These are phyloP conservation scores for Lypha dubia DNA, from an alignment of 2,888 invertebrate species.

Conservation along the genomic window DNA sequence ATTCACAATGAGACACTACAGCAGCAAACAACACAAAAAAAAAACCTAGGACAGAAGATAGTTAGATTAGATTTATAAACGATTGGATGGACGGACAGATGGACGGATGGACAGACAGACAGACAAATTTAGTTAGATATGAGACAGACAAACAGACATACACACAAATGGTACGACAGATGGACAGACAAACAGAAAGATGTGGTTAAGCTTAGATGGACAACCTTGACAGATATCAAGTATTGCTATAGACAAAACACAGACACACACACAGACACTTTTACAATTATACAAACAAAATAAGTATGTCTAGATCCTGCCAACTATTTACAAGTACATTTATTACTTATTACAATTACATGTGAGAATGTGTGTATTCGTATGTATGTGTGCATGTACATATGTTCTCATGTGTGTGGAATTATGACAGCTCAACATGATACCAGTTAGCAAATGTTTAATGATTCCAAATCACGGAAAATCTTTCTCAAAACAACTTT, in stretches of 20 bases:
- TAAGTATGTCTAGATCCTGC: conserved; percentile 30
- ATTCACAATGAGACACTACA: conserved; percentile 38
- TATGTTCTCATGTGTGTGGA: conserved; percentile 41
- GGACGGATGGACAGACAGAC: conserved; percentile 9
- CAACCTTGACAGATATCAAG: conserved; percentile 71
- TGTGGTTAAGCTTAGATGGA: conserved; percentile 68
- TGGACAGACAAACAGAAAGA: conserved; percentile 47
- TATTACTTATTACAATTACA: neutral
- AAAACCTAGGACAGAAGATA: conserved; percentile 40
- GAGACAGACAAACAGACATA: conserved; percentile 32
- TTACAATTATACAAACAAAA: neutral
- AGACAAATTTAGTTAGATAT: conserved; percentile 16
- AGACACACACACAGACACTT: conserved; percentile 47
- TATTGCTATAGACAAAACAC: conserved; percentile 66
- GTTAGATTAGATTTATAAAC: conserved; percentile 46
- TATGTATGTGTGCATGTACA: neutral
- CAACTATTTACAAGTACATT: conserved; percentile 8
- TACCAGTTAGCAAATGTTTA: conserved; percentile 71
- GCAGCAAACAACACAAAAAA: conserved; percentile 20
- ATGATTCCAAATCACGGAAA: conserved; percentile 71
- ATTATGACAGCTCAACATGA: conserved; percentile 73
- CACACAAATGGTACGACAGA: conserved; percentile 21
- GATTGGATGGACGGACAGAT: conserved; percentile 27
- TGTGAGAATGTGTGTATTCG: neutral
- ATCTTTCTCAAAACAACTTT: conserved; percentile 41